phyloP scores from a whole-genome alignment of 2,113 vertebrate genomes.

The Halcyon senegalensis region DNA sequence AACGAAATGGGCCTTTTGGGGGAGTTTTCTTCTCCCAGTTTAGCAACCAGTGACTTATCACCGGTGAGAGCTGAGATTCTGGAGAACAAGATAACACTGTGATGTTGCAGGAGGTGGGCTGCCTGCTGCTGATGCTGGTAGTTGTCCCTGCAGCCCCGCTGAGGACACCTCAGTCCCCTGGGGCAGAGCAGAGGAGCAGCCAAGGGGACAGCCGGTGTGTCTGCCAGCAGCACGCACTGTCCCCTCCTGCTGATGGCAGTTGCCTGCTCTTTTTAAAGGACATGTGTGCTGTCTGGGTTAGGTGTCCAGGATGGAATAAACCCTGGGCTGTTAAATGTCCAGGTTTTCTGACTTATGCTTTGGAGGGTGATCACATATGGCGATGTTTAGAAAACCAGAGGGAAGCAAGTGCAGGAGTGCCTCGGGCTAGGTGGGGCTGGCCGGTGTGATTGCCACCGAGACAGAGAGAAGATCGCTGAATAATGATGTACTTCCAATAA shows the following conservation, averaged over 20 bases:
- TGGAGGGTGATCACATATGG: rapidly evolving
- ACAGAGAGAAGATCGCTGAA: background rate
- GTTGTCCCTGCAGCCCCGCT: background rate
- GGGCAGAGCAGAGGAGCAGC: background rate
- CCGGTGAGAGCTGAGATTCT: background rate
- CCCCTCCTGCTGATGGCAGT: background rate
- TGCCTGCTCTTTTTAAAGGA: background rate
- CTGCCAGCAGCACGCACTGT: background rate
- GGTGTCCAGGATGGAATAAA: background rate
- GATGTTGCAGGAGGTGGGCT: background rate
- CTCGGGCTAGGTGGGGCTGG: rapidly evolving
- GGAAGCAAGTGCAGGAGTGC: background rate
- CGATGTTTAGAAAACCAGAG: background rate
- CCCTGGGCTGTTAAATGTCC: rapidly evolving
- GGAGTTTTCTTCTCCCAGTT: background rate
- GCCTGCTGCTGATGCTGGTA: rapidly evolving
- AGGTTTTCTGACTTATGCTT: background rate
- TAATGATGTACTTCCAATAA: background rate
- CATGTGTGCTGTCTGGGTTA: rapidly evolving
- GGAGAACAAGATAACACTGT: rapidly evolving
- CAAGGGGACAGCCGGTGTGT: background rate
- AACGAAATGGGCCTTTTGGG: background rate
- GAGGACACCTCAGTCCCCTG: rapidly evolving
- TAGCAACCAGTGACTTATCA: background rate
- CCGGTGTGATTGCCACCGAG: rapidly evolving